These are phyloP conservation scores for Zygaena filipendulae DNA, from an alignment of 2,888 invertebrate genomes.

Conservation along the genomic window DNA sequence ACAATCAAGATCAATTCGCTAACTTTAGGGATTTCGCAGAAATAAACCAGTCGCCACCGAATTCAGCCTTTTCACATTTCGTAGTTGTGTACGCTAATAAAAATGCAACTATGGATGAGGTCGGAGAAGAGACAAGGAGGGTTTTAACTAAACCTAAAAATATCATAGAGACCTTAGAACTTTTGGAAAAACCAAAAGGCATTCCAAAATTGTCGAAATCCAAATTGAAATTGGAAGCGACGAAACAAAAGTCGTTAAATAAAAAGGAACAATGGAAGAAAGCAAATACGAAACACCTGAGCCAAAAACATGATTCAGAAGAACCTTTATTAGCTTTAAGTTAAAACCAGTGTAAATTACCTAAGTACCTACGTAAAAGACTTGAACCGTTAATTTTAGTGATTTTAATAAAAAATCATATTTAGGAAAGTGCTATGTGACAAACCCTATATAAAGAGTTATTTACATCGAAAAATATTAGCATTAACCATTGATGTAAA, in stretches of 20 bases:
- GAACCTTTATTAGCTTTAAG: constrained; percentile 76
- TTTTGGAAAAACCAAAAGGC: constrained; percentile 72
- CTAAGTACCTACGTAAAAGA: no score
- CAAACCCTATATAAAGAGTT: no score
- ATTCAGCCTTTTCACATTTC: constrained; percentile 82
- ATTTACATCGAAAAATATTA: no score
- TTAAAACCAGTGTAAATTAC: constrained; percentile 56
- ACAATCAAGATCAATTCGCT: constrained; percentile 86
- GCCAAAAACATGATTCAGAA: constrained; percentile 60
- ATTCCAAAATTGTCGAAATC: constrained; percentile 65
- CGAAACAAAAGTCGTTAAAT: constrained; percentile 44
- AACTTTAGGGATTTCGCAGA: constrained; percentile 93
- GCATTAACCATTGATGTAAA: no score
- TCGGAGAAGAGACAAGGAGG: constrained; percentile 48
- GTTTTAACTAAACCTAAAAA: constrained; percentile 76
- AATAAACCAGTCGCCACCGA: constrained; percentile 81
- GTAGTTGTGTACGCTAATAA: constrained; percentile 88
- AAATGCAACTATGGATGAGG: constrained; percentile 73
- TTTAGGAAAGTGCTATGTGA: background rate
- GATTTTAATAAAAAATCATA: no score
- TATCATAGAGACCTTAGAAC: constrained; percentile 82
- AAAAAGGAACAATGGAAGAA: constrained; percentile 61
- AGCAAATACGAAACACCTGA: constrained; percentile 39
- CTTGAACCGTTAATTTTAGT: no score
- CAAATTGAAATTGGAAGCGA: constrained; percentile 73